Percentiles rank a stretch among this genome's conserved stretches.
Conservation (phyloP, 2,888 invertebrate genomes). For the Bombyx huttoni region DNA sequence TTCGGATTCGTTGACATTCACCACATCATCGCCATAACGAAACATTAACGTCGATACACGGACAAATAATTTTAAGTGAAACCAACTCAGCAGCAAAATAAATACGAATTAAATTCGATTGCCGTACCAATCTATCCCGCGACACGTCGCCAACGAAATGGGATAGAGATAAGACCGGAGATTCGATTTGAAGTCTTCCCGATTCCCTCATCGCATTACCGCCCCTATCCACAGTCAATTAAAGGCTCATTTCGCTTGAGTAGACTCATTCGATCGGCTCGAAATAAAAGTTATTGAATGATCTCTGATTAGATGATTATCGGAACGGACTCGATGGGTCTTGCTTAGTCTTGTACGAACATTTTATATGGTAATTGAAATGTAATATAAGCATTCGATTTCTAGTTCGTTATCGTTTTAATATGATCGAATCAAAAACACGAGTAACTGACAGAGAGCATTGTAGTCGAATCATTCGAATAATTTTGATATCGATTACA, state of each 20-base stretch:
- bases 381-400: slow-evolving; percentile 59
- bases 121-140: slow-evolving; percentile 20
- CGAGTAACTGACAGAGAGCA: slow-evolving; percentile 19
- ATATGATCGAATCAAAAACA: slow-evolving; percentile 28
- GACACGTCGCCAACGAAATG: slow-evolving; percentile 38
- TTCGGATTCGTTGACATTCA: slow-evolving; percentile 49
- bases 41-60: slow-evolving; percentile 25
- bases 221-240: slow-evolving; percentile 25
- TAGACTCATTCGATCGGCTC: slow-evolving; percentile 25
- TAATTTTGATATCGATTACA: slow-evolving; percentile 54
- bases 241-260: slow-evolving; percentile 25
- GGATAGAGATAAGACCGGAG: slow-evolving; percentile 51
- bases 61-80: slow-evolving; percentile 13
- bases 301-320: slow-evolving; percentile 71
- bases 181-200: slow-evolving; percentile 42
- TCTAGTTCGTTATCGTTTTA: slow-evolving; percentile 54
- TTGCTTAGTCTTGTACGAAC: slow-evolving; percentile 44
- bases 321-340: slow-evolving; percentile 49
- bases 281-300: slow-evolving; percentile 66
- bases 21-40: slow-evolving; percentile 20
- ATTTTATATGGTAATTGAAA: slow-evolving; percentile 71
- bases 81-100: slow-evolving; percentile 17
- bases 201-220: slow-evolving; percentile 24
- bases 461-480: slow-evolving; percentile 18
- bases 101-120: slow-evolving; percentile 31